phyloP scores from a whole-genome alignment of 2,113 vertebrate species.

The Antennarius striatus region DNA sequence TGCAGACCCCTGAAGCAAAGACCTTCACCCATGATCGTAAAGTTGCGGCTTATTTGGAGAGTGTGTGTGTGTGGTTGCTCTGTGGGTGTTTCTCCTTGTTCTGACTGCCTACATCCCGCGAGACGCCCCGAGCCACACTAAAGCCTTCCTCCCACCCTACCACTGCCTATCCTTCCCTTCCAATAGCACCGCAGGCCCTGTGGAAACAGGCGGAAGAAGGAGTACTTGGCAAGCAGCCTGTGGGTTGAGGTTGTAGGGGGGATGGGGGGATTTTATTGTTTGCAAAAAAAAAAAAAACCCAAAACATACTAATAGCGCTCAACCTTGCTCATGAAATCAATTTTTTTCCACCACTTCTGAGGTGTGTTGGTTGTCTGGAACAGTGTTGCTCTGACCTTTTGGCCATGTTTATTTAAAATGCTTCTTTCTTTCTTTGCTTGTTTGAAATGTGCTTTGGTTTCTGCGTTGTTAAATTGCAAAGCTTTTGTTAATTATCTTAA shows the following conservation, averaged over 20 bases:
- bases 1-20: constrained; percentile 45
- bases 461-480: constrained; percentile 3
- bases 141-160: constrained; percentile 42
- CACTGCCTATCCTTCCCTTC: constrained; percentile 31
- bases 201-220: constrained; percentile 49
- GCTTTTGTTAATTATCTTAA: constrained; percentile 37
- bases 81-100: constrained; percentile 32
- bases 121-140: constrained; percentile 55
- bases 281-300: constrained; percentile 8
- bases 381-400: constrained; percentile 49
- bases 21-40: constrained; percentile 55
- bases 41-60: constrained; percentile 29
- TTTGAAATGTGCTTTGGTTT: constrained; percentile 22
- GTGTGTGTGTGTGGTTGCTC: constrained; percentile 11
- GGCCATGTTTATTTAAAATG: background rate
- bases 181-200: constrained; percentile 59
- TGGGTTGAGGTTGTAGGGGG: constrained; percentile 8
- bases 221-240: constrained; percentile 55
- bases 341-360: constrained; percentile 48
- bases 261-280: constrained; percentile 60
- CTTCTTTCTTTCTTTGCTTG: constrained; percentile 11
- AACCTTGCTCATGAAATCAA: constrained; percentile 64
- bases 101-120: constrained; percentile 36
- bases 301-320: constrained; percentile 63
- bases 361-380: constrained; percentile 52